phyloP scores from a whole-genome alignment of 1,140 invertebrate genomes.

The Drosophila trapezifrons region DNA sequence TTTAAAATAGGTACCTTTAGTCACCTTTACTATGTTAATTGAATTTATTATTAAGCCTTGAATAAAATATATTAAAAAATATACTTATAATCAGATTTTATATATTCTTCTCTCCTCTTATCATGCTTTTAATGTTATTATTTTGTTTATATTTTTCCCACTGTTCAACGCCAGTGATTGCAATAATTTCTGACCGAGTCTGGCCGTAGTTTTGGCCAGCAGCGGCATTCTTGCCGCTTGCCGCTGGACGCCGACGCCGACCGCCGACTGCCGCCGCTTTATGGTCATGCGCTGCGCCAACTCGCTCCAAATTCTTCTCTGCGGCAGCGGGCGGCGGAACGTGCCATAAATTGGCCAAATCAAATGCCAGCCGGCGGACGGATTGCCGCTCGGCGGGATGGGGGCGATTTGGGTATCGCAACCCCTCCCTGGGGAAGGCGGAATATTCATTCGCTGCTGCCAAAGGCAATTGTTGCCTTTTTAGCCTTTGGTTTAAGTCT shows the following conservation, averaged over 20 bases:
- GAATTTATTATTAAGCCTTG: too few species aligned
- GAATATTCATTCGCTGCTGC: constrained; percentile 1
- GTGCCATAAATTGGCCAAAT: constrained; percentile 83
- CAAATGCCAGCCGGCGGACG: constrained; percentile 66
- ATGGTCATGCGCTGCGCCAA: constrained; percentile 72
- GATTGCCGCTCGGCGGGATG: constrained; percentile 54
- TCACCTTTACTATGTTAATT: too few species aligned
- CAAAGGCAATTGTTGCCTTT: constrained; percentile 11
- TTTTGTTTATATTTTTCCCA: background rate
- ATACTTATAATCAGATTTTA: too few species aligned
- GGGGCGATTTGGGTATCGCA: constrained; percentile 58
- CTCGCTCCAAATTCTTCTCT: constrained; percentile 73
- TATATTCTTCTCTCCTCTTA: background rate
- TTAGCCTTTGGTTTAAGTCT: background rate
- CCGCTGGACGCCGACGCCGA: constrained; percentile 42
- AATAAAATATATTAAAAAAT: too few species aligned
- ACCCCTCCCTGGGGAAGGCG: constrained; percentile 28
- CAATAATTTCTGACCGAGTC: constrained; percentile 69
- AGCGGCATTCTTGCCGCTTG: constrained; percentile 69
- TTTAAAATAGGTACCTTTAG: too few species aligned
- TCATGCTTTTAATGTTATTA: background rate
- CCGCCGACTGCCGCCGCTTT: constrained; percentile 54
- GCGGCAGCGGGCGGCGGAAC: constrained; percentile 58
- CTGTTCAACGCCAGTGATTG: constrained; percentile 39
- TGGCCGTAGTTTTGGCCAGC: constrained; percentile 62